These are phyloP conservation scores for Cynopterus sphinx DNA, from an alignment of 2,797 vertebrate species.

Conservation along the genomic window DNA sequence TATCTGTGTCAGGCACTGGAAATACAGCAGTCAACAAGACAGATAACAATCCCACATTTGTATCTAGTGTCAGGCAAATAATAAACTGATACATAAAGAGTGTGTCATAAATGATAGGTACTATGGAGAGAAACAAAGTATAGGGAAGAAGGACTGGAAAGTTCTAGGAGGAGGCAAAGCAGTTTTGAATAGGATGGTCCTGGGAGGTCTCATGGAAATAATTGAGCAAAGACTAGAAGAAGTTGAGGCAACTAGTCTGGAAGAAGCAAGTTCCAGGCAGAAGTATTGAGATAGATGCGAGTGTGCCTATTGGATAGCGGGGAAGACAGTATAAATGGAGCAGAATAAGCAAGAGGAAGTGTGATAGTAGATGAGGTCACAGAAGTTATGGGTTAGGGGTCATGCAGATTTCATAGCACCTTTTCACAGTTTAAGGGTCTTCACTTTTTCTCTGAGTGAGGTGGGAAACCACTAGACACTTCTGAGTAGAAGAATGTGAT, in stretches of 20 bases:
- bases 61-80: neutral
- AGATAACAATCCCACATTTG: neutral
- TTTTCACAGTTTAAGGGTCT: neutral
- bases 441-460: neutral
- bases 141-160: neutral
- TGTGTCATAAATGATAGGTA: neutral
- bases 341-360: neutral
- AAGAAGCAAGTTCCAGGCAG: neutral
- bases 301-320: neutral
- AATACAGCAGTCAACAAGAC: neutral
- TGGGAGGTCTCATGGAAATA: neutral
- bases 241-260: neutral
- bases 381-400: neutral
- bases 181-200: neutral
- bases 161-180: neutral
- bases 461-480: neutral
- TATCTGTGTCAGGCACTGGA: neutral
- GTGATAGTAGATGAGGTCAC: neutral
- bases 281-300: neutral
- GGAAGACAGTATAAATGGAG: neutral
- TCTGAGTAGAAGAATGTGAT: neutral
- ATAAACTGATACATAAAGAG: neutral
- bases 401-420: neutral
- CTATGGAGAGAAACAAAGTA: neutral
- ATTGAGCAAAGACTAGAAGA: neutral